Conservation (phyloP, 1,140 invertebrate species). For the Papilio helenus region DNA sequence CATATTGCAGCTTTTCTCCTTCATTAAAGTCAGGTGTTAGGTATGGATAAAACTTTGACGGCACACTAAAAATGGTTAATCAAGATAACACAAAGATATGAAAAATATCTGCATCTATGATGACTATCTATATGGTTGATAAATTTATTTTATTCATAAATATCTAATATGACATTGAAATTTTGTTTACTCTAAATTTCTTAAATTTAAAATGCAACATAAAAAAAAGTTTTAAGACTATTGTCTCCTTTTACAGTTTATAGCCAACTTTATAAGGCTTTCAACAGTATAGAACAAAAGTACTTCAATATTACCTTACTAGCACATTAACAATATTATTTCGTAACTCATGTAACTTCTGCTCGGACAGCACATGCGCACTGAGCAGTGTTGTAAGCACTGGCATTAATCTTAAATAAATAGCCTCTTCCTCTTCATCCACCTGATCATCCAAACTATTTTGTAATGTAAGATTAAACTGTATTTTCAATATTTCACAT, state of each 20-base stretch:
- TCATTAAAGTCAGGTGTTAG: slow-evolving; percentile 65
- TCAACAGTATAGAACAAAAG: background rate
- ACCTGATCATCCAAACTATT: slow-evolving; percentile 78
- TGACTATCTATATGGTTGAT: background rate
- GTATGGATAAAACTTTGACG: slow-evolving; percentile 64
- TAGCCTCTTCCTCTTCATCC: slow-evolving; percentile 88
- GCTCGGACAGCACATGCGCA: slow-evolving; percentile 83
- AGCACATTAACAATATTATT: slow-evolving; percentile 88
- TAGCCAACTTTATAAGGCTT: too few species aligned
- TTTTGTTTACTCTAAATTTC: background rate
- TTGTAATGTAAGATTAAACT: slow-evolving; percentile 92
- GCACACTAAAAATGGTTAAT: slow-evolving; percentile 60
- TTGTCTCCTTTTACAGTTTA: too few species aligned
- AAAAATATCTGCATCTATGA: background rate
- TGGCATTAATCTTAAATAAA: slow-evolving; percentile 88
- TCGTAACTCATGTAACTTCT: slow-evolving; percentile 88
- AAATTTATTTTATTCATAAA: background rate
- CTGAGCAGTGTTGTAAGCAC: slow-evolving; percentile 89
- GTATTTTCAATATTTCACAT: slow-evolving; percentile 93
- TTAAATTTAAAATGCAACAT: background rate
- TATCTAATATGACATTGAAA: background rate
- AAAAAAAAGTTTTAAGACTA: background rate
- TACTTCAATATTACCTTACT: slow-evolving; percentile 70
- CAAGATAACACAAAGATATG: background rate
- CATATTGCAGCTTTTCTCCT: slow-evolving; percentile 59